Percentiles rank a stretch among this genome's conserved stretches.
These are phyloP conservation scores for Cryptoprocta ferox DNA, from an alignment of 2,797 vertebrate species.

Conservation along the genomic window DNA sequence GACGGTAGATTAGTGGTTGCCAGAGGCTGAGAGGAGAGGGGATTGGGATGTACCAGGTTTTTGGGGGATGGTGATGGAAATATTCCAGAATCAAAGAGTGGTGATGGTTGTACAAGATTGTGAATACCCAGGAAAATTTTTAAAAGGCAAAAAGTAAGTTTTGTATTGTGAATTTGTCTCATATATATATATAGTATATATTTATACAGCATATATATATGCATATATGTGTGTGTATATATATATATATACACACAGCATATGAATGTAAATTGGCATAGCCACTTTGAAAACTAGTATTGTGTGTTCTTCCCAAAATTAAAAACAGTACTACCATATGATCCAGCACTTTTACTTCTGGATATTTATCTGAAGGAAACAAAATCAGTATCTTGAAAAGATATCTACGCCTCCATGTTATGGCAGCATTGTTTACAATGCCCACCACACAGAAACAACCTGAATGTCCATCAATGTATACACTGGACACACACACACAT, in stretches of 20 bases:
- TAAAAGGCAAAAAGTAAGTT: neutral
- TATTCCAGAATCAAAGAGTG: neutral
- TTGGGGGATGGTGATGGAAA: neutral
- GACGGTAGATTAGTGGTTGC: neutral
- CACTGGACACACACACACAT: neutral
- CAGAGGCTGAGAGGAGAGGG: no score
- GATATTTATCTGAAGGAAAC: neutral
- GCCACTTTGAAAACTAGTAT: neutral
- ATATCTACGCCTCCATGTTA: neutral
- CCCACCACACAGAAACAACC: no score
- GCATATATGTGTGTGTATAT: rapidly evolving
- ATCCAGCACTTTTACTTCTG: neutral
- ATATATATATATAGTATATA: no score
- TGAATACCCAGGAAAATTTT: neutral
- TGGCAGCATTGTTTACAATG: neutral
- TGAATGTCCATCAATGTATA: neutral
- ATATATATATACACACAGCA: no score
- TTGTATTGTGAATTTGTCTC: no score
- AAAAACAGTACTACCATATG: neutral
- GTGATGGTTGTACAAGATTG: neutral
- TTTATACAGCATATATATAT: no score
- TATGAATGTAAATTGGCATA: neutral
- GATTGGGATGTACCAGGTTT: neutral
- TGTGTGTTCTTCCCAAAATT: neutral
- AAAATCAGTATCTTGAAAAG: neutral